Evolutionary conservation across 2,113 vertebrate genomes (phyloP).

Genomic region (Trichechus manatus): DNA sequence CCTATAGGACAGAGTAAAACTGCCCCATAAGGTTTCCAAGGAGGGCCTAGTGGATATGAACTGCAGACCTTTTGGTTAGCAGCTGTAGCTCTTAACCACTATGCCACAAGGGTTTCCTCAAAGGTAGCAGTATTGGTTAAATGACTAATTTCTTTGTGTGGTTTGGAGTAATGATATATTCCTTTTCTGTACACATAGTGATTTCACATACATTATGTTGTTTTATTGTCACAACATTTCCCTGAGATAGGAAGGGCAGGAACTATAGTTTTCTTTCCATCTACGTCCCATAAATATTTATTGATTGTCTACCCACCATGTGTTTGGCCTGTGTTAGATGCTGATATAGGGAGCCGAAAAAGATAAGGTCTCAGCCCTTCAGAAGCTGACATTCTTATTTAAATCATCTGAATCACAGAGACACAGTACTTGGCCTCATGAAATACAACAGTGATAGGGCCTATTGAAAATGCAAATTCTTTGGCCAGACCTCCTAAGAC

Average conservation of each 20-base stretch:
- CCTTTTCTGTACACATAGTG: background rate
- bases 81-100: too few relatives aligned
- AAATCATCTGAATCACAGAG: background rate
- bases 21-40: too few relatives aligned
- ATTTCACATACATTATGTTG: background rate
- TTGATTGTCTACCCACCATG: background rate
- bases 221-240: background rate
- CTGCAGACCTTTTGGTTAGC: too few relatives aligned
- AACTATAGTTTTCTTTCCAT: background rate
- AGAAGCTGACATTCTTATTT: background rate
- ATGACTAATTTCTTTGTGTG: background rate
- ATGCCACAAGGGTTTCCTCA: background rate
- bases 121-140: background rate
- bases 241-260: background rate
- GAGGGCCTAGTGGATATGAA: too few relatives aligned
- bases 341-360: background rate
- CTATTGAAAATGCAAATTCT: background rate
- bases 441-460: background rate
- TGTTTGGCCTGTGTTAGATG: background rate
- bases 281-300: background rate
- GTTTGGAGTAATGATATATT: background rate
- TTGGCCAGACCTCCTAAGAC: background rate
- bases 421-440: background rate
- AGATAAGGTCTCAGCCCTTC: background rate
- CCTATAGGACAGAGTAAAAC: too few relatives aligned